Percentiles rank a stretch among this genome's conserved stretches.
Conservation (phyloP, 1,140 invertebrate species). For the Mesaphorura yosii region DNA sequence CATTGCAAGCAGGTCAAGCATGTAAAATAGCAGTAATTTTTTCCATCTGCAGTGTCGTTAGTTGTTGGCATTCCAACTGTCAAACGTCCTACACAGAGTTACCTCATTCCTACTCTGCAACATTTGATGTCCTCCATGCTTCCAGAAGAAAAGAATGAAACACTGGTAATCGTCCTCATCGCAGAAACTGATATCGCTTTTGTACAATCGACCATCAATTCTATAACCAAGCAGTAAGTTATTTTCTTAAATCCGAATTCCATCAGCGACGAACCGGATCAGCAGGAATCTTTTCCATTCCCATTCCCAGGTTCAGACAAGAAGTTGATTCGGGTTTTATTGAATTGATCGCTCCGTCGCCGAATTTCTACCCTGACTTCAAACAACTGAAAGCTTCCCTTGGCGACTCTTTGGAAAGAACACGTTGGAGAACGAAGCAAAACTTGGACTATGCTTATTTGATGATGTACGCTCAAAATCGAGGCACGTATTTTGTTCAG, state of each 20-base stretch:
- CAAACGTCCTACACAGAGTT: conserved; percentile 73
- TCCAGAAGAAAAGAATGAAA: conserved; percentile 59
- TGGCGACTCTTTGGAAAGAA: conserved; percentile 75
- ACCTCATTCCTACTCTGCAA: conserved; percentile 74
- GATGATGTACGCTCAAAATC: conserved; percentile 80
- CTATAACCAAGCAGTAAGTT: conserved; percentile 53
- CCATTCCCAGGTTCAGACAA: conserved; percentile 53
- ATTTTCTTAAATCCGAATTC: conserved; percentile 36
- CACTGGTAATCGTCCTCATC: conserved; percentile 78
- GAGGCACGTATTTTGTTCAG: conserved; percentile 49
- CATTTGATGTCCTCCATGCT: conserved; percentile 73
- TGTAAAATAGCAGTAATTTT: background rate
- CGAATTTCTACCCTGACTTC: conserved; percentile 80
- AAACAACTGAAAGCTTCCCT: conserved; percentile 56
- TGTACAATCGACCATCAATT: conserved; percentile 36
- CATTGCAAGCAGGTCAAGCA: conserved; percentile 1
- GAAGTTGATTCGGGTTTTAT: conserved; percentile 68
- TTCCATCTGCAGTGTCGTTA: conserved; percentile 48
- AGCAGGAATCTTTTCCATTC: conserved; percentile 1
- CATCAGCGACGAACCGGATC: background rate
- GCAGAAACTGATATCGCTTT: conserved; percentile 50
- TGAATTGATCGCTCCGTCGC: conserved; percentile 75
- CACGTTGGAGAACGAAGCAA: conserved; percentile 91
- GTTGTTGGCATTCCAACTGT: conserved; percentile 84
- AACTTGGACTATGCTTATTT: conserved; percentile 91